Conservation (phyloP, 2,888 invertebrate genomes). For the Troides helena region DNA sequence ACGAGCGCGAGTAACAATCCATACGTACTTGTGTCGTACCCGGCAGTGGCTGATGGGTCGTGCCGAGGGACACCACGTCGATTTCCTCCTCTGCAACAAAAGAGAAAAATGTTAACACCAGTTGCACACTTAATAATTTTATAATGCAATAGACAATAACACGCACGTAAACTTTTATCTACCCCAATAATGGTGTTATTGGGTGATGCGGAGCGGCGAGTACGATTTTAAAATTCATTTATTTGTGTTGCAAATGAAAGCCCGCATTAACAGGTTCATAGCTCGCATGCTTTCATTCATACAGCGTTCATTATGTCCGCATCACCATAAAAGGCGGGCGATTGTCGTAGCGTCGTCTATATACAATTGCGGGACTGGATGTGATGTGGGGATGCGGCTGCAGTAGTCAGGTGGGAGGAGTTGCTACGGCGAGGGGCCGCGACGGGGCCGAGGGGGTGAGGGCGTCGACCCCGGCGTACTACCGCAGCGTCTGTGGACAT, state of each 20-base stretch:
- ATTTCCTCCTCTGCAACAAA: slow-evolving; percentile 90
- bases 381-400: slow-evolving; percentile 71
- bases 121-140: slow-evolving; percentile 1
- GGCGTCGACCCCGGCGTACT: slow-evolving; percentile 77
- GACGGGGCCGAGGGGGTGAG: slow-evolving; percentile 49
- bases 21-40: slow-evolving; percentile 57
- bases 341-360: slow-evolving; percentile 59
- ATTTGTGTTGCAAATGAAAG: slow-evolving; percentile 34
- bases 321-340: slow-evolving; percentile 68
- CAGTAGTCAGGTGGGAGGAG: slow-evolving; percentile 72
- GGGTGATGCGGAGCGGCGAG: background rate
- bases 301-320: slow-evolving; percentile 58
- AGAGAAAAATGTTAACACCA: slow-evolving; percentile 48
- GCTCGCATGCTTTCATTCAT: slow-evolving; percentile 65
- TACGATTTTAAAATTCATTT: slow-evolving; percentile 26
- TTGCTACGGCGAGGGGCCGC: slow-evolving; percentile 37
- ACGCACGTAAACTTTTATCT: background rate
- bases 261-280: slow-evolving; percentile 48
- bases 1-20: slow-evolving; percentile 82
- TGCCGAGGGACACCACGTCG: slow-evolving; percentile 88
- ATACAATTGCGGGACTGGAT: slow-evolving; percentile 57
- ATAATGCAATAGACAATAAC: background rate
- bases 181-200: slow-evolving; percentile 4
- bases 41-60: slow-evolving; percentile 51
- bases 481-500: slow-evolving; percentile 81